Percentiles rank a stretch among this genome's conserved stretches.
Evolutionary conservation across 2,797 vertebrate species (phyloP).

Genomic region (Parambassis ranga): DNA sequence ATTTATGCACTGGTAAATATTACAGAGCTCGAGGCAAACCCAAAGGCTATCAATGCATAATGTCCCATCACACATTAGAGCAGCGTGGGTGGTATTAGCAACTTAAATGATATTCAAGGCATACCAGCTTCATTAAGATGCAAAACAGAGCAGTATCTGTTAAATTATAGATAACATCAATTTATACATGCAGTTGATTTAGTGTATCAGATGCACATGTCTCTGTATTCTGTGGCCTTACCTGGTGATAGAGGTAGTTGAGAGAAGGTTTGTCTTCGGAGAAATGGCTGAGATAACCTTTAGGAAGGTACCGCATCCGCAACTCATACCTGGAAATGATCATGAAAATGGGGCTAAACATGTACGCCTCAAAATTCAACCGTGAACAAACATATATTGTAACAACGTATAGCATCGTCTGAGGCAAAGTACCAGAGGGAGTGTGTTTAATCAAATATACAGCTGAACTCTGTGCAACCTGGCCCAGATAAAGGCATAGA

Average conservation of each 20-base stretch:
- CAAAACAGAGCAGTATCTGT: background rate
- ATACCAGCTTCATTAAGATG: background rate
- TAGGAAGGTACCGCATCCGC: slow-evolving; percentile 96
- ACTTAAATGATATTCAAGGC: background rate
- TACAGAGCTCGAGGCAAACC: background rate
- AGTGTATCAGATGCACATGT: background rate
- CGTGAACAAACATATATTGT: background rate
- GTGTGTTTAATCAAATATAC: no score
- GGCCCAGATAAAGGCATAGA: no score
- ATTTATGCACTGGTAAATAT: background rate
- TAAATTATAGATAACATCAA: background rate
- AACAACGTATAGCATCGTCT: no score
- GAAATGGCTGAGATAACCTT: slow-evolving; percentile 97
- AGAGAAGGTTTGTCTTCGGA: slow-evolving; percentile 96
- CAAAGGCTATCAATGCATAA: background rate
- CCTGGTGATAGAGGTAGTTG: slow-evolving; percentile 99
- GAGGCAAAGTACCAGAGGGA: no score
- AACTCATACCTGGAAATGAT: slow-evolving; percentile 89
- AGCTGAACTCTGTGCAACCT: no score
- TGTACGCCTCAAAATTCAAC: no score
- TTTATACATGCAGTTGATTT: background rate
- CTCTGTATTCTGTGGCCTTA: slow-evolving; percentile 54
- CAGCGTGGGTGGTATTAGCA: background rate
- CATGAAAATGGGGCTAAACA: slow-evolving; percentile 12
- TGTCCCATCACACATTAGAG: background rate